Evolutionary conservation across 1,140 invertebrate species (phyloP).

Genomic region (Meloidogyne exigua): DNA sequence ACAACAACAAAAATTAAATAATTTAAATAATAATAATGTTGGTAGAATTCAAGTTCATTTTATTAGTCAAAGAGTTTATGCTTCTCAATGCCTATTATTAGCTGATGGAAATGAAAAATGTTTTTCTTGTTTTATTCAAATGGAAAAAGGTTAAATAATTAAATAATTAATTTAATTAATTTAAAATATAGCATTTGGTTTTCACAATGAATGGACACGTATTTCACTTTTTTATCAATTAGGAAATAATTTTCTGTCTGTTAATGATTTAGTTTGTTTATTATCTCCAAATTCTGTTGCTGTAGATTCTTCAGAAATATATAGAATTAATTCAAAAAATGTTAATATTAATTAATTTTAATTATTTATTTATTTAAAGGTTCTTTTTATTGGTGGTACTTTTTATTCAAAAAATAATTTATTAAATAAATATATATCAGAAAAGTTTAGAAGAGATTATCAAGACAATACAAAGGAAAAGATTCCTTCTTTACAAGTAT

Average conservation of each 20-base stretch:
- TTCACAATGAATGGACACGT: slow-evolving; percentile 7
- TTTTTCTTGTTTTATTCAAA: slow-evolving; percentile 15
- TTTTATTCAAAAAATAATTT: slow-evolving; percentile 16
- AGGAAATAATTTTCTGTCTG: slow-evolving; percentile 23
- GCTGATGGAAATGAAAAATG: slow-evolving; percentile 24
- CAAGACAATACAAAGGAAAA: slow-evolving; percentile 29
- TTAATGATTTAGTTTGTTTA: slow-evolving; percentile 24
- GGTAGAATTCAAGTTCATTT: slow-evolving; percentile 30
- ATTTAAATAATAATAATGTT: background rate
- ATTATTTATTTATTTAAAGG: slow-evolving; percentile 3
- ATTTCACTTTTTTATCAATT: slow-evolving; percentile 25
- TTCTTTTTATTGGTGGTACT: slow-evolving; percentile 27
- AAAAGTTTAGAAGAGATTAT: slow-evolving; percentile 22
- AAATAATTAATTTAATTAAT: too few species aligned
- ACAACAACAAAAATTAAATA: background rate
- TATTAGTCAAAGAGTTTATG: slow-evolving; percentile 20
- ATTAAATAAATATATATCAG: slow-evolving; percentile 14
- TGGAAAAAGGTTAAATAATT: slow-evolving; percentile 13
- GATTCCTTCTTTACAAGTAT: slow-evolving; percentile 25
- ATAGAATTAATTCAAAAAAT: slow-evolving; percentile 26
- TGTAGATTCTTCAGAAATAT: slow-evolving; percentile 27
- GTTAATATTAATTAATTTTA: background rate
- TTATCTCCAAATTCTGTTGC: slow-evolving; percentile 21
- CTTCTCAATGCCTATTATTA: background rate
- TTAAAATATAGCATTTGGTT: slow-evolving; percentile 2